A percentile compares a stretch with the other conserved stretches of the same genome.
phyloP scores from a whole-genome alignment of 2,797 vertebrate species.

The Oreochromis mossambicus region DNA sequence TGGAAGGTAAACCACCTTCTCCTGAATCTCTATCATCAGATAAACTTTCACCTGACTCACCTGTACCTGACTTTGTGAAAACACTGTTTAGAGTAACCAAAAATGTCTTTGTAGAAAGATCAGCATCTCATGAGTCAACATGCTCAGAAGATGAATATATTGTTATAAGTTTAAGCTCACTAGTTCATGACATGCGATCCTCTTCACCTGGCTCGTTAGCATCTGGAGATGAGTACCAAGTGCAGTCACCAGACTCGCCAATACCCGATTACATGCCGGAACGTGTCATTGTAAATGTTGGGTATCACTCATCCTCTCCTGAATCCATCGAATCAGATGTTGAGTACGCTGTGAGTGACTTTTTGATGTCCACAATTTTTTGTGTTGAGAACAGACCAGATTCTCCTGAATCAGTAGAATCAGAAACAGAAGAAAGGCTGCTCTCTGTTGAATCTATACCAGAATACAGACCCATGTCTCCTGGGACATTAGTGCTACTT shows the following conservation, averaged over 20 bases:
- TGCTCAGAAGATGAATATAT: slow-evolving; percentile 59
- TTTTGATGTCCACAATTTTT: slow-evolving; percentile 12
- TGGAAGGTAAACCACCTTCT: slow-evolving; percentile 38
- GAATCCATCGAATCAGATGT: slow-evolving; percentile 50
- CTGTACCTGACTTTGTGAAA: slow-evolving; percentile 30
- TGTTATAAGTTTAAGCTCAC: slow-evolving; percentile 23
- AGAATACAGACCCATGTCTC: slow-evolving; percentile 31
- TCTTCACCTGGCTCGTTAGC: slow-evolving; percentile 39
- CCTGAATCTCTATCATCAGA: slow-evolving; percentile 16
- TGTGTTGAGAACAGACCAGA: slow-evolving; percentile 1
- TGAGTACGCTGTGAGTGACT: slow-evolving; percentile 42
- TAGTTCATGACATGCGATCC: slow-evolving; percentile 21
- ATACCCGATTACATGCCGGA: slow-evolving; percentile 33
- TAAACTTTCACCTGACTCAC: slow-evolving; percentile 44
- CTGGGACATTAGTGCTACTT: background rate
- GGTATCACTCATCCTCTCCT: slow-evolving; percentile 51
- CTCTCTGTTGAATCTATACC: slow-evolving; percentile 23
- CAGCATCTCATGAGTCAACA: slow-evolving; percentile 57
- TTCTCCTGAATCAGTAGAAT: slow-evolving; percentile 37
- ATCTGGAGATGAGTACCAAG: slow-evolving; percentile 32
- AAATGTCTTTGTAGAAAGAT: slow-evolving; percentile 24
- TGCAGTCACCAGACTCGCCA: slow-evolving; percentile 55
- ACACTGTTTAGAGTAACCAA: background rate
- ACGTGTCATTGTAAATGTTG: slow-evolving; percentile 18
- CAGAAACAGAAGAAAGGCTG: slow-evolving; percentile 6